Evolutionary conservation across 2,888 invertebrate species (phyloP).

Genomic region (Netelia virgata): DNA sequence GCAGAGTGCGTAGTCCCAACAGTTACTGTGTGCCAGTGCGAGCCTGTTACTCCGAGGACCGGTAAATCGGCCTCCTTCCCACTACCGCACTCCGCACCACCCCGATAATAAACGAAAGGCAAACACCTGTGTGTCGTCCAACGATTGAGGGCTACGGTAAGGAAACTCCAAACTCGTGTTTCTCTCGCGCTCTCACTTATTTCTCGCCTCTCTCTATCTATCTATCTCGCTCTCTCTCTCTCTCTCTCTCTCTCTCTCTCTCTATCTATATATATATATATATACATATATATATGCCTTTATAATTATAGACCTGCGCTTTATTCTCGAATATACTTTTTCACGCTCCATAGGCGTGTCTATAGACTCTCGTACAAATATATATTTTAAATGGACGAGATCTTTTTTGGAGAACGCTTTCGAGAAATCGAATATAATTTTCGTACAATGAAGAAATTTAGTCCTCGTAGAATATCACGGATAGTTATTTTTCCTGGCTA

Average conservation of each 20-base stretch:
- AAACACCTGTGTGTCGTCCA: constrained; percentile 78
- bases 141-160: constrained; percentile 81
- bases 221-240: constrained; percentile 55
- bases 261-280: neutral
- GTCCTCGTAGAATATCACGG: neutral
- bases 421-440: no score
- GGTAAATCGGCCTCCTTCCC: constrained; percentile 84
- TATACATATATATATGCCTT: neutral
- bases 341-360: neutral
- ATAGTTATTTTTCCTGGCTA: neutral
- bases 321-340: neutral
- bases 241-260: constrained; percentile 12
- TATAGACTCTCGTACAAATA: neutral
- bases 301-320: neutral
- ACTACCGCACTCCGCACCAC: constrained; percentile 84
- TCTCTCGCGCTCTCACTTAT: constrained; percentile 70
- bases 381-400: neutral
- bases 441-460: neutral
- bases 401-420: no score
- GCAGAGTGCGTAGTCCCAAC: constrained; percentile 84
- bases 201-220: constrained; percentile 58
- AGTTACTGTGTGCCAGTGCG: constrained; percentile 85
- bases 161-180: constrained; percentile 75
- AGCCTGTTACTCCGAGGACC: constrained; percentile 85
- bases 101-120: constrained; percentile 83